Evolutionary conservation across 1,140 invertebrate genomes (phyloP), one percentile per base, ranked within the genome.

Genomic region (Microplitis demolitor): DNA sequence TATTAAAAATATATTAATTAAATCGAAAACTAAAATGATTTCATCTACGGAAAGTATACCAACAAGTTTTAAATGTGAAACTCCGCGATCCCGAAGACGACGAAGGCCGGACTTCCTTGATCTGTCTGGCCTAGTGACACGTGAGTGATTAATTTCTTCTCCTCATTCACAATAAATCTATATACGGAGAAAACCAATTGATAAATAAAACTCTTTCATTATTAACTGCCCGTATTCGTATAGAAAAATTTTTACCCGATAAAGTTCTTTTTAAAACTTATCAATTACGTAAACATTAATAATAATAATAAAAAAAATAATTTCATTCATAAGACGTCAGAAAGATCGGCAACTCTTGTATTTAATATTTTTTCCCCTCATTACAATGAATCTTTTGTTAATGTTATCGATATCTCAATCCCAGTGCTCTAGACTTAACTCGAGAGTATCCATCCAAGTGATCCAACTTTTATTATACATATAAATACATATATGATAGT

Each of bases 91-190:
- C 31, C 76, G 77, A 75, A 79, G 80, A 77, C 77, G 77, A 71
- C 78, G 82, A 16, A 77, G 84, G 62, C 84, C 85, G 13, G 78
- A 73, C 39, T 83, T 84, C 78, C 77, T 87, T 69, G 82, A 87
- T 78, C 78, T 86, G 58, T 83, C 79, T 66, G 80, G 78, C 39
- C 54, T 79, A 39, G 35, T 60, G 37, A 76, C 63, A 16, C 69
- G 80, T 82, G 78, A 82, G 80, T 79, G 33, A 64, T 34, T 45
- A 71, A 62, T 60, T 66, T 3, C 60, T 51, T n/a, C 13, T n/a
- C 34, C 14, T 31, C 37, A 45, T 31, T 37, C 35, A 60, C 2
- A 24, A 33, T 39, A 61, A 31, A 24, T 24, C 4, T 61, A 8
- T 11, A 61, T 61, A 31, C 6, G 31, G 16, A 31, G 24, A 11